Evolutionary conservation across 2,888 invertebrate genomes (phyloP).

Genomic region (Hofmannophila pseudospretella): DNA sequence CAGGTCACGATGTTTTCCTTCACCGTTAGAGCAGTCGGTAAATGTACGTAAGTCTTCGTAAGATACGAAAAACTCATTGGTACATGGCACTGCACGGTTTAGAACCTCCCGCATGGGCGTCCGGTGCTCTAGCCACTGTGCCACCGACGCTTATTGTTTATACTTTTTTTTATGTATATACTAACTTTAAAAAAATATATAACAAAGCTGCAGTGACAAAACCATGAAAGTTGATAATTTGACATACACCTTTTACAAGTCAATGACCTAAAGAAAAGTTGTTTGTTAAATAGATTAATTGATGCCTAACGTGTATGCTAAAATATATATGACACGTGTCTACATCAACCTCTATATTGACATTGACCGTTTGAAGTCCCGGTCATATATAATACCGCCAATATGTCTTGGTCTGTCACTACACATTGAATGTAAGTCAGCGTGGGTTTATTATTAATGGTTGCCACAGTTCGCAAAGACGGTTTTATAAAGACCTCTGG

Average conservation of each 20-base stretch:
- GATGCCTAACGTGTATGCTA: conserved; percentile 24
- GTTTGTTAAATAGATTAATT: conserved; percentile 35
- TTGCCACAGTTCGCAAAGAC: neutral
- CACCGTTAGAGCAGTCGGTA: too few species aligned
- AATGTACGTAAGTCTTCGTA: too few species aligned
- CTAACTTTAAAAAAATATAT: too few species aligned
- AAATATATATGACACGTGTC: conserved; percentile 40
- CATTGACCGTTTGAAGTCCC: conserved; percentile 30
- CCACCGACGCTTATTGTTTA: too few species aligned
- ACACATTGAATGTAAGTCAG: conserved; percentile 3
- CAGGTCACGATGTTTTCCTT: too few species aligned
- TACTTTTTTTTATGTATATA: too few species aligned
- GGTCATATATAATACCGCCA: conserved; percentile 6
- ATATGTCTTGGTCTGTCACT: conserved; percentile 7
- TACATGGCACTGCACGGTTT: too few species aligned
- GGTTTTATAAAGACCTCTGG: neutral
- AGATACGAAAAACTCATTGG: too few species aligned
- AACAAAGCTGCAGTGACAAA: neutral
- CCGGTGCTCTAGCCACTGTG: too few species aligned
- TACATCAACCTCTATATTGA: conserved; percentile 33
- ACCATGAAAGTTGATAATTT: conserved; percentile 18
- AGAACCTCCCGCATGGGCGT: too few species aligned
- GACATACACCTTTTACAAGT: conserved; percentile 23
- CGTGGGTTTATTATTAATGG: neutral
- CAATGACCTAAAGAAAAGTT: conserved; percentile 34